Evolutionary conservation across 2,797 vertebrate species (phyloP), one percentile per base, ranked within the genome.

Genomic region (Enteromius anoplus): DNA sequence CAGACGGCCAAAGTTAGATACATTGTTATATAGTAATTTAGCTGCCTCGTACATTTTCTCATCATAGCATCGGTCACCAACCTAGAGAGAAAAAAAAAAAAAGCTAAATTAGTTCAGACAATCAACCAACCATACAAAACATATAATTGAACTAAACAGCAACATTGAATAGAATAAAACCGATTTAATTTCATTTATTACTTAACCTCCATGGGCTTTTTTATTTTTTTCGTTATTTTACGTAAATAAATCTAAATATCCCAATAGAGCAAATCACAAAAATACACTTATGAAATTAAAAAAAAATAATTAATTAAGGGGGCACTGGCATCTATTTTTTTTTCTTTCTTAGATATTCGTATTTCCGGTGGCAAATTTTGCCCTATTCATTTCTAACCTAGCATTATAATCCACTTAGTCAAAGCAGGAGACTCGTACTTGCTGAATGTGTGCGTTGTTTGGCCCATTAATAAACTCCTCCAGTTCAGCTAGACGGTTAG

Each of bases 381-480:
- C 9, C 47, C 26, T 10, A 7, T 53, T 32, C 0, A 21, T 53
- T 53, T 53, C 49, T 53, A 11, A 53, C 0, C 10, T 1, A 55
- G 10, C 42, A 37, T 1, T 26, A 29, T 14, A 11, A 12, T n/a
- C 55, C 9, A 2, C n/a, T 58, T 17, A 78, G 49, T 3, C 26
- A 49, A 72, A 47, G 21, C 0, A 75, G 60, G 17, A 75, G 11
- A 32, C 37, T 62, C 95, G 32, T 92, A 99, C 98, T 92, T 99
- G 98, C 87, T 99, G 98, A 88, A 99, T 99, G 82, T 99, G 98
- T 88, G 98, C 98, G 2, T 99, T 99, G 91, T 99, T 99, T 53
- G 98, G 98, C 49, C 98, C 98, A 26, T 99, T 99, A 91, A 99
- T 98, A 84, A 99, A 99, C 92, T 99, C 98, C 82, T 99, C 98